Evolutionary conservation across 2,113 vertebrate species (phyloP).

Genomic region (Actenoides lindsayi): DNA sequence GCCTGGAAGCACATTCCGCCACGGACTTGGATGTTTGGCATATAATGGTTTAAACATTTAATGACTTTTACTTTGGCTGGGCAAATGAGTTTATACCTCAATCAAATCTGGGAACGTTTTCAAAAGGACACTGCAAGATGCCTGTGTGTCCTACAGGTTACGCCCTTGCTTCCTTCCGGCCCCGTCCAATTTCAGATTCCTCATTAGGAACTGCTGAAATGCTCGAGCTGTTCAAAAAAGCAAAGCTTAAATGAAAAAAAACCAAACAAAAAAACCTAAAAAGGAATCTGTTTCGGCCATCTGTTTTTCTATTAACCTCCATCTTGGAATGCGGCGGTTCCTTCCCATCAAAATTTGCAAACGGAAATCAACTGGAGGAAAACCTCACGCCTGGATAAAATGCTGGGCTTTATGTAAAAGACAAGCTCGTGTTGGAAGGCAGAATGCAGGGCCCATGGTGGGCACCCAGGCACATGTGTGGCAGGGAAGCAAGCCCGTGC

Average conservation of each 20-base stretch:
- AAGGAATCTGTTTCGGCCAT: neutral
- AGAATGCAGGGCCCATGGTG: accelerated
- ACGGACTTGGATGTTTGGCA: neutral
- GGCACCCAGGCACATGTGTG: neutral
- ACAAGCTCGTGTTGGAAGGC: accelerated
- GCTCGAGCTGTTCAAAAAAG: neutral
- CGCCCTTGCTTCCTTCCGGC: constrained; percentile 43
- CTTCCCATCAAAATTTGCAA: neutral
- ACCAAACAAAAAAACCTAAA: neutral
- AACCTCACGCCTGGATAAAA: neutral
- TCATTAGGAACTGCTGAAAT: constrained; percentile 4
- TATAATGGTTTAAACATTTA: neutral
- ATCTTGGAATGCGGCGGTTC: neutral
- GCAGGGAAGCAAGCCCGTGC: accelerated
- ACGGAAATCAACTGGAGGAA: neutral
- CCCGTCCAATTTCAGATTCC: neutral
- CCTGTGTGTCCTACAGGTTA: constrained; percentile 29
- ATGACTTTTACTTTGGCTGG: neutral
- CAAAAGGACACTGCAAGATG: constrained; percentile 30
- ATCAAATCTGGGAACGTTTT: constrained; percentile 26
- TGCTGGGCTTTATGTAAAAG: neutral
- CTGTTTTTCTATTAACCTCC: constrained; percentile 6
- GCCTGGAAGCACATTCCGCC: neutral
- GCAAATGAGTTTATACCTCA: neutral
- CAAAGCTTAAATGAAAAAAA: neutral